Percentiles rank a stretch among this genome's conserved stretches.
These are phyloP conservation scores for Neodiprion virginianus DNA, from an alignment of 1,140 invertebrate species.

Conservation along the genomic window DNA sequence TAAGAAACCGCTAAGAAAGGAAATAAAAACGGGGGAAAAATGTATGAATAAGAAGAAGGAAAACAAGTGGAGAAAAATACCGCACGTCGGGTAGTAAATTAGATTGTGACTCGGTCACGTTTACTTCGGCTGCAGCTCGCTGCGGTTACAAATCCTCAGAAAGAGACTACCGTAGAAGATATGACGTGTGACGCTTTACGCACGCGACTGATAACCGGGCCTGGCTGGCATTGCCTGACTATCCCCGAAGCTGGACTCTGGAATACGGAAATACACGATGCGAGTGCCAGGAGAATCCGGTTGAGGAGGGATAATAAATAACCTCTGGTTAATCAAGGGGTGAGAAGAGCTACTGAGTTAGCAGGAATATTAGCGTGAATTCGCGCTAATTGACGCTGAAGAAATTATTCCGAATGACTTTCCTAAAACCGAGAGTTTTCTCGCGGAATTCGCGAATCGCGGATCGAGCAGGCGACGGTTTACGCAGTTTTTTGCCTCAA, in stretches of 20 bases:
- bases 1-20: background rate
- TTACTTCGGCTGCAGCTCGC: constrained; percentile 22
- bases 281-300: constrained; percentile 20
- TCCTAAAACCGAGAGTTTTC: too few species aligned
- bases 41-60: constrained; percentile 9
- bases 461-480: background rate
- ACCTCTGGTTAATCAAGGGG: constrained; percentile 61
- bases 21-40: background rate
- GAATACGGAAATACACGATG: constrained; percentile 53
- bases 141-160: constrained; percentile 23
- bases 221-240: background rate
- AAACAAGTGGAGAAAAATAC: background rate
- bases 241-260: constrained; percentile 31
- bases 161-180: constrained; percentile 25
- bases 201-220: background rate
- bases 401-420: constrained; percentile 17
- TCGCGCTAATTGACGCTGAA: constrained; percentile 37
- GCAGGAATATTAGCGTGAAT: constrained; percentile 58
- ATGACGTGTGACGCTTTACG: background rate
- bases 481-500: background rate
- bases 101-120: background rate
- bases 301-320: constrained; percentile 54
- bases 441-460: background rate
- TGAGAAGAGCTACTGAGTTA: constrained; percentile 43
- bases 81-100: background rate